phyloP scores from a whole-genome alignment of 1,140 invertebrate genomes.

The Aphis craccivora region DNA sequence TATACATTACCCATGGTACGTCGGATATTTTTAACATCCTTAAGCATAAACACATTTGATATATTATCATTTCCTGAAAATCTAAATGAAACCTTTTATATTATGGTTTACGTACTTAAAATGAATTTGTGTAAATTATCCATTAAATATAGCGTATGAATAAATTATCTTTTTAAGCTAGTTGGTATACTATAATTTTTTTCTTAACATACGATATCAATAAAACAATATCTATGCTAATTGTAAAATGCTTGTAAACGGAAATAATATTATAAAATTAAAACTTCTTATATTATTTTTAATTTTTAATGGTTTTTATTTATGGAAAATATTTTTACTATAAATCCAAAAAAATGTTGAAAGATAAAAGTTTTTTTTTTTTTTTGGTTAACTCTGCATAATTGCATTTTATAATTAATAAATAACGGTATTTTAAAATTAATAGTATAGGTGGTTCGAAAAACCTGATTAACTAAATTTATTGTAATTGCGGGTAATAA shows the following conservation, averaged over 20 bases:
- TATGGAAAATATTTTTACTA: not conserved
- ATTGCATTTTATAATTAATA: not conserved
- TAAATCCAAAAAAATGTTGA: not conserved
- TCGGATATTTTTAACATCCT: not conserved
- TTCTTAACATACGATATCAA: not conserved
- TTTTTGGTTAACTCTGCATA: not conserved
- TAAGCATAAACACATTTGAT: not conserved
- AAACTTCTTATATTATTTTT: not conserved
- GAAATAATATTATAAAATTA: not conserved
- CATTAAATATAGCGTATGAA: not conserved
- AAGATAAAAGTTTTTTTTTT: not conserved
- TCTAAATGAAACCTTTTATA: constrained; percentile 14
- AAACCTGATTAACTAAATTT: not conserved
- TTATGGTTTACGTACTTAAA: not conserved
- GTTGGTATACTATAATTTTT: not conserved
- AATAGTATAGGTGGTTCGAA: not conserved
- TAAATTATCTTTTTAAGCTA: not conserved
- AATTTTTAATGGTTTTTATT: not conserved
- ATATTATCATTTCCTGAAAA: constrained; percentile 34
- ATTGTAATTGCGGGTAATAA: too few species aligned
- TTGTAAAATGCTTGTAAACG: not conserved
- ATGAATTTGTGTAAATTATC: constrained; percentile 25
- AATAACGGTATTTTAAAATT: not conserved
- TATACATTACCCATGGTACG: not conserved
- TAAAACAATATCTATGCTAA: not conserved